phyloP scores from a whole-genome alignment of 2,113 vertebrate genomes.

The Stictonetta naevosa region DNA sequence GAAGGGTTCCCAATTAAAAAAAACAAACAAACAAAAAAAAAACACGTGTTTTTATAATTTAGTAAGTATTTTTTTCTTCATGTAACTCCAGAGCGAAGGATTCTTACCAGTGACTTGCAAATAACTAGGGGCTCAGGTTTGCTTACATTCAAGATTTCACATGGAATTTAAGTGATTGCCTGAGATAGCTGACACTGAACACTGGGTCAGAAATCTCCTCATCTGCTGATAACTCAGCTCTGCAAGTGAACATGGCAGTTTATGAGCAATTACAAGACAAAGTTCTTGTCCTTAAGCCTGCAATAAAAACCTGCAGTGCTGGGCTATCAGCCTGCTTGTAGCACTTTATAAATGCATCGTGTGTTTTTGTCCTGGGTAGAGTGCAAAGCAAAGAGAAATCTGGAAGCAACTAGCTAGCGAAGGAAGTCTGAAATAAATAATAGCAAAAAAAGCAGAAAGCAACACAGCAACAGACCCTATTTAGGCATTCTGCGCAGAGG shows the following conservation, averaged over 20 bases:
- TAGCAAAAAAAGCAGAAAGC: conserved; percentile 31
- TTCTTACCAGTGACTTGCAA: background rate
- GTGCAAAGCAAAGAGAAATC: background rate
- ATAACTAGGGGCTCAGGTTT: background rate
- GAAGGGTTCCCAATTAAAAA: background rate
- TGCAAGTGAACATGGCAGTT: background rate
- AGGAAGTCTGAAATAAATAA: conserved; percentile 25
- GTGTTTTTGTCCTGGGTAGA: background rate
- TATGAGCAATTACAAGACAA: background rate
- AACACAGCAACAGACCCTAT: background rate
- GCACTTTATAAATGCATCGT: background rate
- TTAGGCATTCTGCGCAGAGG: conserved; percentile 19
- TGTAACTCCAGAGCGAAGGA: background rate
- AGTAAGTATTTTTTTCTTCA: background rate
- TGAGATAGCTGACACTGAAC: background rate
- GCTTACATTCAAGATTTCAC: background rate
- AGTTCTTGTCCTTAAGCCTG: background rate
- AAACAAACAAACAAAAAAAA: background rate
- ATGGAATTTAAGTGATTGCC: accelerated
- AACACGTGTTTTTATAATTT: background rate
- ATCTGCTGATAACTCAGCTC: background rate
- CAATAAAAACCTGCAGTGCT: background rate
- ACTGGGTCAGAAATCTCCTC: background rate
- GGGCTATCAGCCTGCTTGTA: background rate
- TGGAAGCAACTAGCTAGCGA: background rate